These are phyloP conservation scores for Polydrusus cervinus DNA, from an alignment of 2,888 invertebrate genomes.

Conservation along the genomic window DNA sequence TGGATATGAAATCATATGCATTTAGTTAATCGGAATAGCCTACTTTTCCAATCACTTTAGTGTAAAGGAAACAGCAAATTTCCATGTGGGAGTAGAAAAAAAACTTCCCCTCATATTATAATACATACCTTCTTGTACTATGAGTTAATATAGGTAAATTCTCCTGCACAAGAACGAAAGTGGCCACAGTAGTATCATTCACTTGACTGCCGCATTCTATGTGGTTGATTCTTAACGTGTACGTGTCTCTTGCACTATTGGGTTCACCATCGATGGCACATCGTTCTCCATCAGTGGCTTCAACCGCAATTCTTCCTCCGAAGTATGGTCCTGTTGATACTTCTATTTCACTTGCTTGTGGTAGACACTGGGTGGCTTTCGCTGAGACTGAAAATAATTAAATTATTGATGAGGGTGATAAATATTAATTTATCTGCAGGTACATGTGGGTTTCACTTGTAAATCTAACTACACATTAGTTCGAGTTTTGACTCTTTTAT, in stretches of 20 bases:
- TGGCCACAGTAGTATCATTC: constrained; percentile 86
- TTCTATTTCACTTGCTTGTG: constrained; percentile 87
- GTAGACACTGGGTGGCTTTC: constrained; percentile 84
- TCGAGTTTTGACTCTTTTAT: too few species aligned
- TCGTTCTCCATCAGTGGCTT: constrained; percentile 81
- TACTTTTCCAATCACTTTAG: too few species aligned
- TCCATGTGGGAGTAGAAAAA: too few species aligned
- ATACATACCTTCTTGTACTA: constrained; percentile 71
- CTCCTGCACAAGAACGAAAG: constrained; percentile 88
- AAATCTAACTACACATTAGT: too few species aligned
- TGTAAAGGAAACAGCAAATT: too few species aligned
- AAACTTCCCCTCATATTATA: too few species aligned
- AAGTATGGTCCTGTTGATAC: constrained; percentile 89
- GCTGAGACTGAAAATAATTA: constrained; percentile 81
- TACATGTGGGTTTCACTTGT: too few species aligned
- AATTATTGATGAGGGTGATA: not conserved
- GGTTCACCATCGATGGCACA: constrained; percentile 86
- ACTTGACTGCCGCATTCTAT: constrained; percentile 78
- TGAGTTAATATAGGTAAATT: constrained; percentile 88
- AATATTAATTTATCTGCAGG: not conserved
- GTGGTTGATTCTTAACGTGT: constrained; percentile 84
- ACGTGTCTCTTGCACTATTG: constrained; percentile 81
- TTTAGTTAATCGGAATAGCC: too few species aligned
- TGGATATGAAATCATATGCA: too few species aligned
- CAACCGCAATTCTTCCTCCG: constrained; percentile 84